Conservation (phyloP, 2,888 invertebrate species). For the Xestia c-nigrum region DNA sequence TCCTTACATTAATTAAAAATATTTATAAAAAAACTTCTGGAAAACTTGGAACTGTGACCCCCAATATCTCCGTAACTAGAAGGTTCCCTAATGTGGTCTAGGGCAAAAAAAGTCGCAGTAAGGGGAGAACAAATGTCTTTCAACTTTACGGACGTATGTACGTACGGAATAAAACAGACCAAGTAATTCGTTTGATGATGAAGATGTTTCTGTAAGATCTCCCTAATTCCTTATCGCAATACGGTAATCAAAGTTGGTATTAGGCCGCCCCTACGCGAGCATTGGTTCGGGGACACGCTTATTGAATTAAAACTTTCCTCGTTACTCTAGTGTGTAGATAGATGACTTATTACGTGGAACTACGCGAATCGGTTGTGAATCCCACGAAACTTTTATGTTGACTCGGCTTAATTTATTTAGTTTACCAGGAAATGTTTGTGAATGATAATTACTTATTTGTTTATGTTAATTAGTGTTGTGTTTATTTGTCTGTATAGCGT, state of each 20-base stretch:
- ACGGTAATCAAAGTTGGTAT: conserved; percentile 50
- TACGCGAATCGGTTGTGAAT: conserved; percentile 53
- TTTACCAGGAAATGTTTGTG: conserved; percentile 36
- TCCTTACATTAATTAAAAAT: too few relatives aligned
- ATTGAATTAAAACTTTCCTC: conserved; percentile 71
- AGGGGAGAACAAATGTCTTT: too few relatives aligned
- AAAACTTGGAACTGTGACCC: too few relatives aligned
- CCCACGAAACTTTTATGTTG: conserved; percentile 41
- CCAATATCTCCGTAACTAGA: too few relatives aligned
- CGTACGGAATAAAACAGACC: too few relatives aligned
- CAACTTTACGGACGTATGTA: too few relatives aligned
- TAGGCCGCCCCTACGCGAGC: conserved; percentile 39
- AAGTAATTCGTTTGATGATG: too few relatives aligned
- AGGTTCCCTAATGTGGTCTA: too few relatives aligned
- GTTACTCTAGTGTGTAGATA: conserved; percentile 59
- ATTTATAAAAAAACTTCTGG: too few relatives aligned
- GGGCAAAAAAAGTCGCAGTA: too few relatives aligned
- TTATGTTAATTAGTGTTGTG: conserved; percentile 17
- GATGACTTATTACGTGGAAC: conserved; percentile 62
- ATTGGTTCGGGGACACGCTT: conserved; percentile 53
- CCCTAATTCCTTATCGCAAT: conserved; percentile 31
- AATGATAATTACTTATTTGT: conserved; percentile 42
- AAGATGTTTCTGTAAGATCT: conserved; percentile 22
- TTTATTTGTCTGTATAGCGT: conserved; percentile 11
- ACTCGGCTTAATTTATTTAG: conserved; percentile 22